Conservation (phyloP, 2,797 vertebrate genomes). For the Tragopan temminckii region DNA sequence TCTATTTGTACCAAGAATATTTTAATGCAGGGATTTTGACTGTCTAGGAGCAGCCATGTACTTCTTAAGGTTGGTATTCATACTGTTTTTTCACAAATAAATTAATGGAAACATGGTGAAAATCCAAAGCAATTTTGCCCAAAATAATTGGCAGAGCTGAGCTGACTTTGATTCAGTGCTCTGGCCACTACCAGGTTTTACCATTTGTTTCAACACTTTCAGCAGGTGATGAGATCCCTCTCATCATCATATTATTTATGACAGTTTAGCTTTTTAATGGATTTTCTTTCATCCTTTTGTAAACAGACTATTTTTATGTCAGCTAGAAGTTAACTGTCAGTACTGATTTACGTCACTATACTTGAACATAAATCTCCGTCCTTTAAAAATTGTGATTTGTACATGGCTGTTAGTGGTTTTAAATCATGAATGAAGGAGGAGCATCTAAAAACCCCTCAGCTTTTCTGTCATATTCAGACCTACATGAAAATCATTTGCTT, state of each 20-base stretch:
- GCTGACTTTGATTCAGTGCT: background rate
- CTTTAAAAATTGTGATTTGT: background rate
- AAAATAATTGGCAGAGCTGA: background rate
- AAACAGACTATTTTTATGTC: background rate
- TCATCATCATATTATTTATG: background rate
- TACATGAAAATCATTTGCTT: background rate
- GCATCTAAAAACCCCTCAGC: background rate
- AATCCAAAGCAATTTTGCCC: background rate
- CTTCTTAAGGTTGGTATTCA: background rate
- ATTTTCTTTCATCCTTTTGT: conserved; percentile 11
- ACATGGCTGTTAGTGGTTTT: background rate
- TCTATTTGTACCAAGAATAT: background rate
- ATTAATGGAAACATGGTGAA: background rate
- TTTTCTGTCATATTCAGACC: background rate
- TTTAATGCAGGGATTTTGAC: background rate
- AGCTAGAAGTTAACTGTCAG: background rate
- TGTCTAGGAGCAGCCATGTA: background rate
- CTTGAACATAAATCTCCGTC: background rate
- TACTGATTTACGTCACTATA: background rate
- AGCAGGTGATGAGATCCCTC: background rate
- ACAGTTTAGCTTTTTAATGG: background rate
- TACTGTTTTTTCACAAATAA: background rate
- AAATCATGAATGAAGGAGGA: background rate
- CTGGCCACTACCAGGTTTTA: background rate
- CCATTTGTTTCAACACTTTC: conserved; percentile 24